Evolutionary conservation across 2,113 vertebrate genomes (phyloP), one percentile per base, ranked within the genome.

Genomic region (Psettodes erumei): DNA sequence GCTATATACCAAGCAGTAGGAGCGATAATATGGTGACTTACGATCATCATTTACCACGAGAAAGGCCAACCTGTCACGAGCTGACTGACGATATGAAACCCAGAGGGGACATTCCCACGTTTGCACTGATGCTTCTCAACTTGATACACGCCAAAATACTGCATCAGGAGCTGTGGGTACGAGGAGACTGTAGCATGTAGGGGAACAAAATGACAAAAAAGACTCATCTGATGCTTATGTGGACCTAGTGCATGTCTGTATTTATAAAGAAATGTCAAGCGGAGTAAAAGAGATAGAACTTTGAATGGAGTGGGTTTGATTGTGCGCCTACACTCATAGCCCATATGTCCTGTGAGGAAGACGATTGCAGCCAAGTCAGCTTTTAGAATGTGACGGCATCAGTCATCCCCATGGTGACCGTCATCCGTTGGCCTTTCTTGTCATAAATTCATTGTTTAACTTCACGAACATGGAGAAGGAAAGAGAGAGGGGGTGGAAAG

Each of bases 1-100:
- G 74, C 47, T 62, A 78, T 27, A 75, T 61, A 84, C 40, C 58
- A 66, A 86, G 71, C 75, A 79, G 58, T 35, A 59, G 68, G 51
- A 60, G 70, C 35, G 8, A 62, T 37, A 68, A 32, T 48, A 54
- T 37, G 68, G 77, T 32, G 30, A 53, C 35, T 53, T 71, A 66
- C 59, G 61, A 54, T 42, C 6, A 62, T 37, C 2, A 55, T 73
- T 78, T 54, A 75, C 10, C 76, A 77, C 66, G 42, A 75, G 73
- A 84, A 84, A 89, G 86, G 78, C 55, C 67, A 55, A 60, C 25
- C 11, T 3, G 38, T 21, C 51, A 28, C 21, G 35, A 28, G 33
- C 25, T 50, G 25, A 35, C 61, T 54, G 23, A 25, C 42, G 35
- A 43, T 23, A 27, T 35, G 19, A 21, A 5, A 10, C 15, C 45